These are phyloP conservation scores for Cantharis lateralis DNA, from an alignment of 2,888 invertebrate genomes.

Conservation along the genomic window DNA sequence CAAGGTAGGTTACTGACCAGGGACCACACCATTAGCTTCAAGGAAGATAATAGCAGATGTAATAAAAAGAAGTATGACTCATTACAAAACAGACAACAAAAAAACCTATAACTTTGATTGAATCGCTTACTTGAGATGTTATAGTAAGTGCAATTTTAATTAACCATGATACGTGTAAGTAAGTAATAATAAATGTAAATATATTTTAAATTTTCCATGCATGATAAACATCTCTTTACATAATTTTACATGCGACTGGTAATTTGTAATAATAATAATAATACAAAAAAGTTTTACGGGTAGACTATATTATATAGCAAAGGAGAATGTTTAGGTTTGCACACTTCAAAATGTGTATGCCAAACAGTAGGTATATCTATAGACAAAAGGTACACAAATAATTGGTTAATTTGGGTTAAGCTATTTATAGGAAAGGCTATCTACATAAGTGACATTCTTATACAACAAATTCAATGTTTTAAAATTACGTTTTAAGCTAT, in stretches of 20 bases:
- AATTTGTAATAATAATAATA: not conserved
- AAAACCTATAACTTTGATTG: not conserved
- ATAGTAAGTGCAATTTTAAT: not conserved
- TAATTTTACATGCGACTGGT: not conserved
- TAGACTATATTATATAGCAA: not conserved
- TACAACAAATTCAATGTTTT: not conserved
- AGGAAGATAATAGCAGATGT: not conserved
- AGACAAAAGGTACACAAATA: not conserved
- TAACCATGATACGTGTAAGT: not conserved
- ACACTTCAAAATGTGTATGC: not conserved
- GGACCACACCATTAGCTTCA: not conserved
- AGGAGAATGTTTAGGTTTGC: not conserved
- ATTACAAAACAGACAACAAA: not conserved
- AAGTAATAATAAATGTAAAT: not conserved
- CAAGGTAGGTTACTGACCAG: not conserved
- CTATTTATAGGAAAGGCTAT: not conserved
- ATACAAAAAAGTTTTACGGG: not conserved
- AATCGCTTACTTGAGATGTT: not conserved
- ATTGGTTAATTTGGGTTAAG: slow-evolving; percentile 1
- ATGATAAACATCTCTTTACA: not conserved
- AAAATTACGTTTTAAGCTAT: not conserved
- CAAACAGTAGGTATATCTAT: not conserved
- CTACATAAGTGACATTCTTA: not conserved
- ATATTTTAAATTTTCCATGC: not conserved
- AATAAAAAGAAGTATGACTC: not conserved